phyloP scores from a whole-genome alignment of 1,140 invertebrate genomes.

The Telenomus remus region DNA sequence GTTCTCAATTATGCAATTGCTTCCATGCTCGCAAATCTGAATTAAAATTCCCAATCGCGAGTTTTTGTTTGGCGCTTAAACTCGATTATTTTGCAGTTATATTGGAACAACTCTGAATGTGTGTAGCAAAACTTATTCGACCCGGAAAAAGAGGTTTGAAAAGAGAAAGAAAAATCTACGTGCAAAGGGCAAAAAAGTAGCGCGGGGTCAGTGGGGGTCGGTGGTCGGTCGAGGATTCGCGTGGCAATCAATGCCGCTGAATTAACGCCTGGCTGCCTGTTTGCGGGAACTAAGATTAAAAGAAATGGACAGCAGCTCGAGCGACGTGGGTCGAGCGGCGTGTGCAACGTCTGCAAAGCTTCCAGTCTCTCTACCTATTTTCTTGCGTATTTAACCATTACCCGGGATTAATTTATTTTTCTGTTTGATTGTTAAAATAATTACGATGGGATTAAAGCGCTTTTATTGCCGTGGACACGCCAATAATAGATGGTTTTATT shows the following conservation, averaged over 20 bases:
- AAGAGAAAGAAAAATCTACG: slow-evolving; percentile 45
- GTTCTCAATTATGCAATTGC: slow-evolving; percentile 18
- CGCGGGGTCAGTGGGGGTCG: slow-evolving; percentile 15
- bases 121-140: slow-evolving; percentile 19
- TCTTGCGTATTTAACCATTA: slow-evolving; percentile 67
- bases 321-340: slow-evolving; percentile 43
- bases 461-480: slow-evolving; percentile 10
- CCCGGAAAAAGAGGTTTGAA: slow-evolving; percentile 25
- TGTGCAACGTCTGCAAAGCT: slow-evolving; percentile 33
- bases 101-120: slow-evolving; percentile 39
- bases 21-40: background rate
- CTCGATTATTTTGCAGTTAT: slow-evolving; percentile 45
- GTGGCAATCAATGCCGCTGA: slow-evolving; percentile 76
- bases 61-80: slow-evolving; percentile 12
- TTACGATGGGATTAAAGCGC: slow-evolving; percentile 33
- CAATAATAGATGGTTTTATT: slow-evolving; percentile 39
- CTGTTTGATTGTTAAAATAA: slow-evolving; percentile 48
- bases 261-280: slow-evolving; percentile 75
- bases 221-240: slow-evolving; percentile 62
- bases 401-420: slow-evolving; percentile 59
- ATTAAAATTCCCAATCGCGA: background rate
- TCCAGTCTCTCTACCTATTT: slow-evolving; percentile 60
- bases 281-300: slow-evolving; percentile 76
- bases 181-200: slow-evolving; percentile 31
- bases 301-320: slow-evolving; percentile 72